Evolutionary conservation across 2,888 invertebrate genomes (phyloP).

Genomic region (Blera fallax): DNA sequence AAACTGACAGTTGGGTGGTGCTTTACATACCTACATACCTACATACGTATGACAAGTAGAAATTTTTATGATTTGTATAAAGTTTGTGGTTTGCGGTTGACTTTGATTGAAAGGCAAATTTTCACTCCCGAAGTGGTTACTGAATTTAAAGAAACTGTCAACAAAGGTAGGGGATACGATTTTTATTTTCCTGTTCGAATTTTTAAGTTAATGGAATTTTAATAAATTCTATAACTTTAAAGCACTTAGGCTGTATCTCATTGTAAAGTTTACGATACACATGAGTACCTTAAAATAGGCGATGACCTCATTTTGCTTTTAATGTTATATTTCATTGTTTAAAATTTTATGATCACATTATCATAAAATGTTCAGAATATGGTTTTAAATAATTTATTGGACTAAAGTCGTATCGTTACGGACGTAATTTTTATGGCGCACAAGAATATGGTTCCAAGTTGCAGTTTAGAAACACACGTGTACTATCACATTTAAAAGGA

Average conservation of each 20-base stretch:
- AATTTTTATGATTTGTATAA: not conserved
- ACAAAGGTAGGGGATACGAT: not conserved
- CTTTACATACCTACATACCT: too few relatives aligned
- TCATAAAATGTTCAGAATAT: not conserved
- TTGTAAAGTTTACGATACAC: not conserved
- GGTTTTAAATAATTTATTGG: not conserved
- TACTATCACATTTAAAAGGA: too few relatives aligned
- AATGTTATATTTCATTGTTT: not conserved
- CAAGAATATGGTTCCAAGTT: too few relatives aligned
- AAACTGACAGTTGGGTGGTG: slow-evolving; percentile 20
- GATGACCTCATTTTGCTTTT: not conserved
- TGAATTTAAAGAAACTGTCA: not conserved
- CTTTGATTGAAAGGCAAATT: slow-evolving; percentile 10
- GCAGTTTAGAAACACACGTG: too few relatives aligned
- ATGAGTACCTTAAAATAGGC: not conserved
- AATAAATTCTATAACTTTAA: not conserved
- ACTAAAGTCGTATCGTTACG: not conserved
- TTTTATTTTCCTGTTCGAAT: not conserved
- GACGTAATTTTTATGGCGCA: not conserved
- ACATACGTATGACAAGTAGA: slow-evolving; percentile 4
- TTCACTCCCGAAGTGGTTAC: not conserved
- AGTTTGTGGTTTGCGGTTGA: not conserved
- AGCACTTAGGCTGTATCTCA: not conserved
- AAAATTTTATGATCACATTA: not conserved
- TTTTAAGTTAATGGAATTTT: not conserved